Conservation (phyloP, 2,888 invertebrate species). For the Cremastobaeus sp. region DNA sequence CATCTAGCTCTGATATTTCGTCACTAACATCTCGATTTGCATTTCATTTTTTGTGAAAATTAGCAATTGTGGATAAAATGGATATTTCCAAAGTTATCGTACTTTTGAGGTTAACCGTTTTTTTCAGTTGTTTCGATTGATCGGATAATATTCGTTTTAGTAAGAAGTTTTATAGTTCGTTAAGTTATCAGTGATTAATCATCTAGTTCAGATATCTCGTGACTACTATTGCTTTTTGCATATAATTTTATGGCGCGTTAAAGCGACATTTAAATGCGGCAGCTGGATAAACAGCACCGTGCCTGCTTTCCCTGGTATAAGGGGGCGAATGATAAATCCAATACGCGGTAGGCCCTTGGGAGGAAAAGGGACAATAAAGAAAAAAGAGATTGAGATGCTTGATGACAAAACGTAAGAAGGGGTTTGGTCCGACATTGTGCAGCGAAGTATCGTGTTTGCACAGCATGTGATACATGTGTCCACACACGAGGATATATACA, state of each 20-base stretch:
- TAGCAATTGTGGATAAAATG: too few species aligned
- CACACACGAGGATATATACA: conserved; percentile 64
- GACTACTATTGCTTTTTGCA: too few species aligned
- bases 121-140: too few species aligned
- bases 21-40: too few species aligned
- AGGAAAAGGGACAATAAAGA: conserved; percentile 56
- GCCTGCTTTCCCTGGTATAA: conserved; percentile 53
- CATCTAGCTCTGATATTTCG: too few species aligned
- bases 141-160: too few species aligned
- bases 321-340: conserved; percentile 61
- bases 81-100: too few species aligned
- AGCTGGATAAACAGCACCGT: conserved; percentile 76
- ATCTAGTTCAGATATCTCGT: too few species aligned
- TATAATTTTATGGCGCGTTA: conserved; percentile 78
- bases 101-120: too few species aligned
- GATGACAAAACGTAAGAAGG: conserved; percentile 60
- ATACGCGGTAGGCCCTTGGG: conserved; percentile 62
- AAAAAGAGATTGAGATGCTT: conserved; percentile 57
- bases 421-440: conserved; percentile 63
- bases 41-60: too few species aligned
- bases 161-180: too few species aligned
- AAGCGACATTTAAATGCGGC: conserved; percentile 76
- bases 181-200: too few species aligned
- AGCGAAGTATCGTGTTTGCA: conserved; percentile 70
- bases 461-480: conserved; percentile 76